Evolutionary conservation across 2,797 vertebrate genomes (phyloP).

Genomic region (Anomalospiza imberbis): DNA sequence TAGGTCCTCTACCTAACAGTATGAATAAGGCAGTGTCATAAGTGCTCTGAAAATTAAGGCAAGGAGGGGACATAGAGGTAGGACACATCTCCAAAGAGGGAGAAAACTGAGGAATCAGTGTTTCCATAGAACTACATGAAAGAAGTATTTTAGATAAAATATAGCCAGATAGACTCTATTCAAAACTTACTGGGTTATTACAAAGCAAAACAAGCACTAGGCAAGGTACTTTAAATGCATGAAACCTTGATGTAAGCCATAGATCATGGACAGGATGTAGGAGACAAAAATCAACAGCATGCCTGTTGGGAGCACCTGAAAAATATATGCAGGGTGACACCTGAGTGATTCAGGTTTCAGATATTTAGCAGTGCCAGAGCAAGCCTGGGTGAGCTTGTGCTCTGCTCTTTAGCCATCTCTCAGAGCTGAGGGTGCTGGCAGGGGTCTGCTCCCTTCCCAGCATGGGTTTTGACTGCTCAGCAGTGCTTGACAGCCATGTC

Average conservation of each 20-base stretch:
- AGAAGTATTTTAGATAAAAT: neutral
- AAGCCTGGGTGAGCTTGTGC: neutral
- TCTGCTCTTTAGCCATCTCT: neutral
- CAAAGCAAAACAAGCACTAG: neutral
- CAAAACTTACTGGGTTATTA: neutral
- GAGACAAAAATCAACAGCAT: neutral
- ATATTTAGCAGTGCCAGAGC: neutral
- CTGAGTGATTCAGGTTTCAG: neutral
- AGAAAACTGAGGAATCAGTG: neutral
- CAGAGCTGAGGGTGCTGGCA: neutral
- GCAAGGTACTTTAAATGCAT: neutral
- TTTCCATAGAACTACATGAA: neutral
- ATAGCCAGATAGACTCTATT: neutral
- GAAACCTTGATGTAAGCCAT: neutral
- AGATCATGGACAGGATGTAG: neutral
- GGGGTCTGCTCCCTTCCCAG: neutral
- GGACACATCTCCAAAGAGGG: neutral
- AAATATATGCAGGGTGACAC: neutral
- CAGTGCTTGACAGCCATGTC: neutral
- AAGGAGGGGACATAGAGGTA: neutral
- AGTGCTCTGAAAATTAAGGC: neutral
- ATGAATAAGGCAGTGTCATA: neutral
- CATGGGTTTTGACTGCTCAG: neutral
- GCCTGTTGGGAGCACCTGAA: neutral
- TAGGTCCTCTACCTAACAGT: neutral